Evolutionary conservation across 2,888 invertebrate genomes (phyloP), one percentile per base, ranked within the genome.

Genomic region (Epistrophe eligans): DNA sequence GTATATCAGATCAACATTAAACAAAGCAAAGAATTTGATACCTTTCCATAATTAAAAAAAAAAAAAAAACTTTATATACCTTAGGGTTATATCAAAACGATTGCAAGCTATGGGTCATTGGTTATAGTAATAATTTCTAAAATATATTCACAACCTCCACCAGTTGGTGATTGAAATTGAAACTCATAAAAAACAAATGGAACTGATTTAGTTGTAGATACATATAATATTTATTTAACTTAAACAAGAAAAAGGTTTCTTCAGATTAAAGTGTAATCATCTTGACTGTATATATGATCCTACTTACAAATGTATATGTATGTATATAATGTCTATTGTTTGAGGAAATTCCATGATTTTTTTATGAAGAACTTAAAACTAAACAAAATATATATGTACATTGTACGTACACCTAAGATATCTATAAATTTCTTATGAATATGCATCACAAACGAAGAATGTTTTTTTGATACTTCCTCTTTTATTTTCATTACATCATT

Each of bases 401-500:
- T 8, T n/a, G n/a, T n/a, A n/a, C n/a, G n/a, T n/a, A n/a, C n/a
- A n/a, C n/a, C n/a, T n/a, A n/a, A n/a, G n/a, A 35, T 32, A 32
- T 24, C 32, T 32, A 32, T 28, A 58, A 58, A 17, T 55, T 52
- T n/a, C 58, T 24, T 28, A 84, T 79, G 64, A 83, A 83, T 79
- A 84, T 84, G 66, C 72, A 84, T 67, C 50, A 52, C 38, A 67
- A 52, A 52, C 38, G 66, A 45, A 32, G 0, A 15, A 17, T 40
- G 19, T 48, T 64, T 70, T 71, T 70, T 58, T 74, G 50, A 50
- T 48, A 55, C 55, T 83, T 62, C 58, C 45, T 48, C 17, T 74
- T n/a, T 72, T 55, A 67, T 82, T 73, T 73, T 73, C 62, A 64
- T 80, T 72, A 15, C 45, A 81, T 72, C 76, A 76, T 76, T 55